A percentile compares a stretch with the other conserved stretches of the same genome.
These are phyloP conservation scores for Flexamia atlantica DNA, from an alignment of 2,888 invertebrate genomes.

Conservation along the genomic window DNA sequence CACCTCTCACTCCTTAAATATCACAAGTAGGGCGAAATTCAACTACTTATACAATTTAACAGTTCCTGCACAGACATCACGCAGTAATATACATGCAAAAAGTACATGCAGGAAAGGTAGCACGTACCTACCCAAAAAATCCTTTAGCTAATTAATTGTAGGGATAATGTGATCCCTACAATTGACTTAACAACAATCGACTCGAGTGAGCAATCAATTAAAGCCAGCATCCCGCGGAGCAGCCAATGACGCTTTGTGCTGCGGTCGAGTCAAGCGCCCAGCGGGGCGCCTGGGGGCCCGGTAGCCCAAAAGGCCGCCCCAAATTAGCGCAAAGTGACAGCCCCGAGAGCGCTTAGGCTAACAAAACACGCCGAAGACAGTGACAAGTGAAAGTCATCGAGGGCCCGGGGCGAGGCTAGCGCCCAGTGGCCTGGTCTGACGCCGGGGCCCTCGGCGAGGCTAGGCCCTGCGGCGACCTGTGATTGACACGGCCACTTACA, in stretches of 20 bases:
- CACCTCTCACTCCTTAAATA: no score
- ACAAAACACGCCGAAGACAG: constrained; percentile 42
- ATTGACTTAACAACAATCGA: no score
- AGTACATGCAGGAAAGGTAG: no score
- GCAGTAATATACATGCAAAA: no score
- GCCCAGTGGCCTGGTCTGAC: no score
- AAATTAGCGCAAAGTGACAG: constrained; percentile 50
- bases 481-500: constrained; percentile 39
- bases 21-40: no score
- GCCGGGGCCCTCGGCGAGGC: neutral
- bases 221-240: neutral
- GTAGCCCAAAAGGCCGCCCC: constrained; percentile 18
- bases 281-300: neutral
- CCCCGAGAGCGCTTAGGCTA: constrained; percentile 33
- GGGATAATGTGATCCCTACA: no score
- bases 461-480: constrained; percentile 18
- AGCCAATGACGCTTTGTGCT: constrained; percentile 17
- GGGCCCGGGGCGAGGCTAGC: constrained; percentile 54
- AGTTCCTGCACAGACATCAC: no score
- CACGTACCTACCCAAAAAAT: no score
- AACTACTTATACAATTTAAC: no score
- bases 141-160: no score
- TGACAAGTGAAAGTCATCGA: constrained; percentile 54
- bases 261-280: constrained; percentile 11
- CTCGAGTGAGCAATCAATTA: constrained; percentile 24